Percentiles rank a stretch among this genome's conserved stretches.
phyloP scores from a whole-genome alignment of 2,113 vertebrate genomes.

The Corythoichthys haematopterus region DNA sequence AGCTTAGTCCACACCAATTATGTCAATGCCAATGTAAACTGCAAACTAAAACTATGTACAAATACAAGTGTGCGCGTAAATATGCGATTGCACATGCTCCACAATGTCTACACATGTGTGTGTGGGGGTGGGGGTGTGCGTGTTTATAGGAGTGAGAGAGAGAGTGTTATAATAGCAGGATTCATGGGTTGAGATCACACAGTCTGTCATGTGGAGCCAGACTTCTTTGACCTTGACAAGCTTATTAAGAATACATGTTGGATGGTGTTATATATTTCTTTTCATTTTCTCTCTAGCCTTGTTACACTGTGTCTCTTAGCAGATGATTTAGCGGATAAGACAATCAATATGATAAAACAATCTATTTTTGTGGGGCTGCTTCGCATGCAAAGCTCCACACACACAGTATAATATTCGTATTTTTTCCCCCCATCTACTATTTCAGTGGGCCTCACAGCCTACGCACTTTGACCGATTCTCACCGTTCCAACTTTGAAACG shows the following conservation, averaged over 20 bases:
- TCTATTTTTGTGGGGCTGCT: too few relatives aligned
- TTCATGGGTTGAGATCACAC: slow-evolving; percentile 27
- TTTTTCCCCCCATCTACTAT: too few relatives aligned
- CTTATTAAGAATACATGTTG: slow-evolving; percentile 18
- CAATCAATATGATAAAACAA: too few relatives aligned
- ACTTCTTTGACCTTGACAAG: slow-evolving; percentile 43
- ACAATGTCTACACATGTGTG: slow-evolving; percentile 6
- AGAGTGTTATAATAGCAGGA: slow-evolving; percentile 36
- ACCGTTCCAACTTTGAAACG: too few relatives aligned
- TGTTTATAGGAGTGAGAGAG: neutral
- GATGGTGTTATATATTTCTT: neutral
- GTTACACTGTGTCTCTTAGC: neutral
- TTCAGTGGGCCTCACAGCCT: too few relatives aligned
- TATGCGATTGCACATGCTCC: too few relatives aligned
- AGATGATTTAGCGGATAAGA: neutral
- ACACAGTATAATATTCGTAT: too few relatives aligned
- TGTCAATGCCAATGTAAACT: neutral
- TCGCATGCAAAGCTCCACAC: too few relatives aligned
- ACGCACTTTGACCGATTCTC: too few relatives aligned
- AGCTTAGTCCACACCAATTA: neutral
- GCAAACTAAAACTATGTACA: neutral
- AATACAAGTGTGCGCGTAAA: too few relatives aligned
- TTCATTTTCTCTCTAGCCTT: neutral
- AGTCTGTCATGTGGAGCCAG: slow-evolving; percentile 36
- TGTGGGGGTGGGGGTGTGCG: slow-evolving; percentile 6